A percentile compares a stretch with the other conserved stretches of the same genome.
phyloP scores from a whole-genome alignment of 2,797 vertebrate species.

The Delichon dasypus region DNA sequence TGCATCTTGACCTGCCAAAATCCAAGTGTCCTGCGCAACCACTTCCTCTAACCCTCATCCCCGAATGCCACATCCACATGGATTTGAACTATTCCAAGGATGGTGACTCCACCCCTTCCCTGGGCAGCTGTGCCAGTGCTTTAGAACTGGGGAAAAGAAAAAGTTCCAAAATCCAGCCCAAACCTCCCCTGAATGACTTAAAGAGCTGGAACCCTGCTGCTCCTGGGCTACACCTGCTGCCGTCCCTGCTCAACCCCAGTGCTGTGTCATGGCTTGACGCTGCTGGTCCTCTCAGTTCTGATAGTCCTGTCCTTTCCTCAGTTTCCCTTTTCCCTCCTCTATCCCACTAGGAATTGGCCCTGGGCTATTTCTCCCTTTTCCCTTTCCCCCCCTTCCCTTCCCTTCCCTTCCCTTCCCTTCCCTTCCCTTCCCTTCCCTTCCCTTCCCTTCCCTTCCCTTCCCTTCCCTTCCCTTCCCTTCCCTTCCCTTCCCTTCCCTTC shows the following conservation, averaged over 20 bases:
- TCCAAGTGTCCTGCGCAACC: background rate
- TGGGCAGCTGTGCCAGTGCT: background rate
- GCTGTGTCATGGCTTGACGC: background rate
- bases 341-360: background rate
- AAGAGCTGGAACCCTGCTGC: background rate
- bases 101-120: background rate
- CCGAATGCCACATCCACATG: background rate
- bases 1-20: background rate
- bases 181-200: background rate
- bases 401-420: no score
- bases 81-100: background rate
- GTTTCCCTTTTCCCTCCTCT: background rate
- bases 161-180: background rate
- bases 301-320: background rate
- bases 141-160: fast-evolving
- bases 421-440: background rate
- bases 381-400: no score
- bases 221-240: background rate
- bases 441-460: no score
- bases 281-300: background rate
- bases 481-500: no score
- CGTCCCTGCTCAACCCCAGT: background rate
- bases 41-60: background rate
- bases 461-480: no score
- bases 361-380: no score